Percentiles rank a stretch among this genome's conserved stretches.
Evolutionary conservation across 2,113 vertebrate species (phyloP).

Genomic region (Chloroceryle aenea): DNA sequence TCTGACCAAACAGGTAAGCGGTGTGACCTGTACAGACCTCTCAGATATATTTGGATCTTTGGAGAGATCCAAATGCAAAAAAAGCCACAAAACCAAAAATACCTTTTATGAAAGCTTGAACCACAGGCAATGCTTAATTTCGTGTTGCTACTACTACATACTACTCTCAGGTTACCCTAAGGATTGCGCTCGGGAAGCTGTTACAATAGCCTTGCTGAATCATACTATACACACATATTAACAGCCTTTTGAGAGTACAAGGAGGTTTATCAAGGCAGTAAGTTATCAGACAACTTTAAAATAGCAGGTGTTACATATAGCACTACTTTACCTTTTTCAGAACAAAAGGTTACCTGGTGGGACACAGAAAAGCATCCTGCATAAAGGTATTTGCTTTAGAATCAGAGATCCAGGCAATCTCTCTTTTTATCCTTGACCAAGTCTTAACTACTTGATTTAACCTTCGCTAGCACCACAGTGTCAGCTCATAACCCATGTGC

Average conservation of each 20-base stretch:
- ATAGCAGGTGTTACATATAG: background rate
- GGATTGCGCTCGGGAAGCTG: background rate
- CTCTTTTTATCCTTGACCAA: background rate
- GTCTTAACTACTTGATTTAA: conserved; percentile 14
- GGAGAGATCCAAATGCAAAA: background rate
- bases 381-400: background rate
- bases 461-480: background rate
- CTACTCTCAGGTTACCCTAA: background rate
- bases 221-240: background rate
- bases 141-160: background rate
- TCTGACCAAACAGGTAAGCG: background rate
- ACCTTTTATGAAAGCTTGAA: background rate
- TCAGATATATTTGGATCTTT: background rate
- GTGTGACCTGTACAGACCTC: background rate
- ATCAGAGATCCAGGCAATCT: background rate
- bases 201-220: background rate
- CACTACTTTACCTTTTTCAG: background rate
- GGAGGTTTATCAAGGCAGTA: background rate
- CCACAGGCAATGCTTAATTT: background rate
- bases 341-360: background rate
- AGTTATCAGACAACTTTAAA: background rate
- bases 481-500: background rate
- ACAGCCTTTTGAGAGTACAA: background rate
- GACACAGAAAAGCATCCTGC: background rate
- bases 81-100: background rate